Evolutionary conservation across 2,797 vertebrate species (phyloP), one percentile per base, ranked within the genome.

Genomic region (Spea hammondii): DNA sequence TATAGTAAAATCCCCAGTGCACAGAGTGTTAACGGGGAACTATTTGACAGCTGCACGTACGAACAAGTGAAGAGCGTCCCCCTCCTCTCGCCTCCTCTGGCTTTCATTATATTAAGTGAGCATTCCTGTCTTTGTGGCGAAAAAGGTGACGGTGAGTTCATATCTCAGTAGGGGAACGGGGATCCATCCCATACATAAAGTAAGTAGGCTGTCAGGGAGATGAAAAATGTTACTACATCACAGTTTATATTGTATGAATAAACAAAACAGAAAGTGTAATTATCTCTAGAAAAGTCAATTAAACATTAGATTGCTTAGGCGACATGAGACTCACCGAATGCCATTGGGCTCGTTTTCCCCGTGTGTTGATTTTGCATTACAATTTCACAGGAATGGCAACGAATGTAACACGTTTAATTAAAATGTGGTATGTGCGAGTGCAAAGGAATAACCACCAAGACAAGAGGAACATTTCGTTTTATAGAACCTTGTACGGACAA

Each of bases 251-350:
- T 77, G 79, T 81, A 78, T 70, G 75, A 73, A 82, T 82, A 82
- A 82, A 82, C 80, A 82, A 78, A 74, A 70, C 57, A 60, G 53
- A 64, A 62, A 77, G 75, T 77, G 80, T 82, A 78, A 82, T 82
- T 82, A 77, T 78, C 80, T 78, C 65, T 72, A 70, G 70, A 82
- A 82, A 77, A 82, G 80, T 82, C 80, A 82, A 77, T 78, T 74
- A 74, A 82, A 75, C 75, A 69, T 72, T 69, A 70, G 70, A 78
- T 73, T 55, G 70, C 50, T 77, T 64, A 59, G 70, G 44, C 77
- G 64, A 47, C 74, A 77, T 53, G 12, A 48, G 73, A 76, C 51
- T 76, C 69, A 50, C 50, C 8, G 64, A 51, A 54, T 10, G 79
- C 14, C 77, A 70, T 60, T 53, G 46, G 78, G 57, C 65, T 74